Base-by-base conservation (phyloP, 2,113 vertebrate species). In the Glaucidium brasilianum region DNA sequence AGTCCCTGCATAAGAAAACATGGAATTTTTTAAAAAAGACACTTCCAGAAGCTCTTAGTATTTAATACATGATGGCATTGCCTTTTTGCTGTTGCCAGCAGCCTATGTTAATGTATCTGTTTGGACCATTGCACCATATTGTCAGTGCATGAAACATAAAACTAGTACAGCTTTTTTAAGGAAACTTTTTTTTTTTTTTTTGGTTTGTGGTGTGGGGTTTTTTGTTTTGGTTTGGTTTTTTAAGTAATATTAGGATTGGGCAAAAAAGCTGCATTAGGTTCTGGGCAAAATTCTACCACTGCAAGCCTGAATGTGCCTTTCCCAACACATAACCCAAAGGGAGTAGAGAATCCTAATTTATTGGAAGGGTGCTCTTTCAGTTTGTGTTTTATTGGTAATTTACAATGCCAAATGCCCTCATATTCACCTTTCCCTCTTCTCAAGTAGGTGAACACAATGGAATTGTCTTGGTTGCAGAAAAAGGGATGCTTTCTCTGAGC, bases 361-460 rank as follows among this genome's bases (percentile, higher is more conserved):
- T 97, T 94, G 92, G 92, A 80, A 67, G 94, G 95, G 75, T 53
- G 81, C 87, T 81, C 97, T 91, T 97, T 97, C 93, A 94, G 77
- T 84, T 79, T 49, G 96, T 96, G 97, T 98, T 97, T 97, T 92
- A 97, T 94, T 81, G 96, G 94, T 97, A 97, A 98, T 98, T 98
- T 96, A 97, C 97, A 98, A 96, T 78, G 84, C 35, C 11, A 67
- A 53, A 21, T 98, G 98, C 97, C 98, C 98, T 97, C 92, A 1
- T 94, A 88, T 97, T 98, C 98, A 98, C 97, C 97, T 97, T 98
- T 85, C 94, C 90, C 96, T 97, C 94, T 64, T 92, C 97, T 98
- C 97, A 98, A 98, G 98, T 98, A 98, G 97, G 96, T 96, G 97
- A 91, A 95, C 95, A 98, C 98, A 98, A 98, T 98, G 97, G 96